Evolutionary conservation across 2,888 invertebrate genomes (phyloP), one percentile per base, ranked within the genome.

Genomic region (Axea sp.): DNA sequence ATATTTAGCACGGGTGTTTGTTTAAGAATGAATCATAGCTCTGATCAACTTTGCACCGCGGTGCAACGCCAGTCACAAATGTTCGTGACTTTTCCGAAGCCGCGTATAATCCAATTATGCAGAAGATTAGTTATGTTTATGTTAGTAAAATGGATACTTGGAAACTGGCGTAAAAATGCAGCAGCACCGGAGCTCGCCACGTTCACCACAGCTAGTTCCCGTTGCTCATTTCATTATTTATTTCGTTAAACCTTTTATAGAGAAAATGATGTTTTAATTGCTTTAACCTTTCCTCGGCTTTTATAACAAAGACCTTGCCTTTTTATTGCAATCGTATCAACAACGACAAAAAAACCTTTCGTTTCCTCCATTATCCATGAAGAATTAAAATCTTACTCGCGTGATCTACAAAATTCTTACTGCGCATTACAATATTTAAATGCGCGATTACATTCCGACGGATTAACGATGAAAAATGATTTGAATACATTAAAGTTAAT

Each of bases 201-300:
- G n/a, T 39, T 49, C 47, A 39, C 60, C 37, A 11, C 47, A 17
- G 22, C 35, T 19, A 28, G 35, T 59, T 59, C 45, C 45, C 39
- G 31, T 49, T 59, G 33, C 41, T 43, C 57, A 17, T 28, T 47
- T 12, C 37, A 47, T 47, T 51, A 62, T 14, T 24, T 9, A 49
- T 62, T 60, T 60, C 39, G 31, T 39, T 62, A 39, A 30, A 51
- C 51, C 49, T 41, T 59, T 51, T 62, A 51, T 62, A 51, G 43
- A 35, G 64, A 64, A 64, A 64, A 53, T 64, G 33, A 51, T 64
- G 51, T 8, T 43, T 64, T 53, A 64, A 64, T 64, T 53, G 41
- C 24, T 41, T 51, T 43, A 45, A 53, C 51, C 64, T 53, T 53
- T 64, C 33, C 28, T 31, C 39, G 11, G 24, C 64, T 51, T 43